Base-by-base conservation (phyloP, 2,113 vertebrate genomes). In the Gobius niger region DNA sequence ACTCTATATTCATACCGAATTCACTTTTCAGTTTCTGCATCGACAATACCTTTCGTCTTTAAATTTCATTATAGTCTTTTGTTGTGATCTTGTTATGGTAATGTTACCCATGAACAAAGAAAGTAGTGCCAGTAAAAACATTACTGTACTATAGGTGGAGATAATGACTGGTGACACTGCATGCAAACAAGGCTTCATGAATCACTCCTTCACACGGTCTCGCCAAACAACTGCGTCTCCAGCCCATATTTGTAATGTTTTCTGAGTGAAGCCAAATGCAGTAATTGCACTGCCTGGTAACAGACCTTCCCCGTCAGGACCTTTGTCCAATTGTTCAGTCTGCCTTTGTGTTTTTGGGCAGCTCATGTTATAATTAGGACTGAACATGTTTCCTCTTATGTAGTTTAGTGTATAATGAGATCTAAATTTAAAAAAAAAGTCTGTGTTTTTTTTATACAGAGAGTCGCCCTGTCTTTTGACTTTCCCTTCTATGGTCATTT, bases 401-500 rank as follows among this genome's bases (percentile, higher is more conserved):
- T 34, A 34, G 24, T 34, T 34, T 34, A 34, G 24, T 34, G 24
- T 34, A 34, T 4, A 34, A 34, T 34, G 24, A 34, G 24, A 34
- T 34, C 24, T 34, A 4, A 34, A 34, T 34, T 4, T 34, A 4
- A 34, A 34, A 4, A 34, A 34, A 34, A 34, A 34, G 24, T 47
- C 9, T 54, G 1, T 79, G n/a, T 76, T 16, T 52, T 67, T 47
- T 68, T 47, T 67, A 67, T 76, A 44, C 92, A 96, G 95, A 93
- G 90, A 75, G 91, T 96, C 15, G 76, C 93, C 79, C 89, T 98
- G 68, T 96, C 96, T 15, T 96, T 98, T 63, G 93, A 95, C 82
- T 97, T 98, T 81, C 96, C 96, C 53, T 98, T 96, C 90, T 98
- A 97, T 0, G 96, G 96, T 51, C 95, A 97, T 91, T 90, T 91